Base-by-base conservation (phyloP, 2,797 vertebrate genomes). In the Gallinago stenura region DNA sequence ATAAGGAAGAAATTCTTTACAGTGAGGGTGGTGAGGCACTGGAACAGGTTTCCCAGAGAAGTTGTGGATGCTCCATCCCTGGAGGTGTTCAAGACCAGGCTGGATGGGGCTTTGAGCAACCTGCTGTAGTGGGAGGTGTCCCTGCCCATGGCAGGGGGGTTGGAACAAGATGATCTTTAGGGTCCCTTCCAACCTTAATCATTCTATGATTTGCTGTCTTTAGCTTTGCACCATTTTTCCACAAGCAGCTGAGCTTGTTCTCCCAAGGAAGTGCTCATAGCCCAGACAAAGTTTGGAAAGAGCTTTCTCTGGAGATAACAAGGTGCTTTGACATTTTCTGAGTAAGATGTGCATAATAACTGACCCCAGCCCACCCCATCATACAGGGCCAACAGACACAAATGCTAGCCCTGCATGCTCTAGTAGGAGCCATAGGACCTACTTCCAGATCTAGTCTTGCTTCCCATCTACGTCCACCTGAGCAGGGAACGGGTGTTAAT, bases 401-500 rank as follows among this genome's bases (percentile, higher is more conserved):
- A 53, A 22, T 2, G 1, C 60, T 61, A 43, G 21, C 12, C 25
- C 60, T 54, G 26, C 7, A 0, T 31, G 28, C 24, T 78, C 24
- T 65, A 20, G 22, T 33, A 51, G n/a, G 7, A 91, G 18, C 48
- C 57, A 48, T 35, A 73, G n/a, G 25, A 80, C 11, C 13, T 35
- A 3, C 60, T 78, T 31, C 43, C 17, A 71, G 31, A 8, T 64
- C 79, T 70, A 39, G 17, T 58, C 43, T 33, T 45, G 14, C n/a
- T 73, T 78, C 57, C 22, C 2, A 1, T 33, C 46, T 57, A 5
- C 2, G 1, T 51, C 46, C 45, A 69, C 26, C 57, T 66, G 26
- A 80, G n/a, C 21, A 73, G 46, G 16, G 21, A 89, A 20, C 0
- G 0, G 43, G 3, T 1, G 1, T 6, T 64, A 25, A 37, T 35